These are phyloP conservation scores for Drosophila tripunctata DNA, from an alignment of 2,888 invertebrate species.

Conservation along the genomic window DNA sequence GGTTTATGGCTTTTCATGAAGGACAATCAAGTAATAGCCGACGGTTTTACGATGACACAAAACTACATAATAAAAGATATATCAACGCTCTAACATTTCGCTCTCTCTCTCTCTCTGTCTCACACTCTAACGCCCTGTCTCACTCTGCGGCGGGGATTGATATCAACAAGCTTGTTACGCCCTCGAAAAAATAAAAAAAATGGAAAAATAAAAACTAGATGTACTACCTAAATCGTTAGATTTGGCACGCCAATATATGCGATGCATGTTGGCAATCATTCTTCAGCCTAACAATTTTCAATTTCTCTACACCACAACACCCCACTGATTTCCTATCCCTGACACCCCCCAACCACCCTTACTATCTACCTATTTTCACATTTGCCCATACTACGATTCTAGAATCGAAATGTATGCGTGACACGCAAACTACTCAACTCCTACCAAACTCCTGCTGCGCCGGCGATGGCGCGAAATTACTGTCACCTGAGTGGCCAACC, in stretches of 20 bases:
- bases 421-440: constrained; percentile 53
- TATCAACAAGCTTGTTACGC: constrained; percentile 53
- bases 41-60: constrained; percentile 78
- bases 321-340: neutral
- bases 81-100: constrained; percentile 44
- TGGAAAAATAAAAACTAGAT: constrained; percentile 39
- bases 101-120: neutral
- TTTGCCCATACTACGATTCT: neutral
- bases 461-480: constrained; percentile 61
- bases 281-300: constrained; percentile 66
- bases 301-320: constrained; percentile 37
- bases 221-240: constrained; percentile 58
- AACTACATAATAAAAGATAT: constrained; percentile 79
- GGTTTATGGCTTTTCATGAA: constrained; percentile 71
- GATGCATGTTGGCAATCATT: constrained; percentile 75
- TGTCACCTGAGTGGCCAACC: constrained; percentile 56
- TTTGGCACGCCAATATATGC: constrained; percentile 66
- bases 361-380: too few relatives aligned
- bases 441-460: constrained; percentile 6
- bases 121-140: neutral
- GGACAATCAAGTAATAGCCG: constrained; percentile 80
- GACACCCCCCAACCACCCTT: neutral
- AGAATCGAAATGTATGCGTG: constrained; percentile 52
- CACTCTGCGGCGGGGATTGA: constrained; percentile 2
- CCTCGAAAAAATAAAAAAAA: neutral